Evolutionary conservation across 2,888 invertebrate species (phyloP).

Genomic region (Heteromyza rotundicornis): DNA sequence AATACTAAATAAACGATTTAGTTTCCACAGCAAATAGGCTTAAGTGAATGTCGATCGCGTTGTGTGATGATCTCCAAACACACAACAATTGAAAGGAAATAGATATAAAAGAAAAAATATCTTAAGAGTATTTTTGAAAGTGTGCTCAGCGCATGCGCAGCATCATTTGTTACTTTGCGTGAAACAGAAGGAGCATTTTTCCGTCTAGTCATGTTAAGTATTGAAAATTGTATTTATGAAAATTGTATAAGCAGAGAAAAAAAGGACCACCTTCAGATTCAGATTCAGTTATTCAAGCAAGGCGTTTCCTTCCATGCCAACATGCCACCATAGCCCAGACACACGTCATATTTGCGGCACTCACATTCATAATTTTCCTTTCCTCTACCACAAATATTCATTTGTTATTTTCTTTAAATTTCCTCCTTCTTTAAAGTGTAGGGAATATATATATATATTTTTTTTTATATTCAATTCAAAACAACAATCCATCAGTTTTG

Average conservation of each 20-base stretch:
- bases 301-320: not conserved
- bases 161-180: too few relatives aligned
- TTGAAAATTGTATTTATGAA: not conserved
- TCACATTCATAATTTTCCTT: constrained; percentile 11
- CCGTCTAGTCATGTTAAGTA: not conserved
- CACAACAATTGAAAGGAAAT: too few relatives aligned
- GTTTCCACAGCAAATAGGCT: not conserved
- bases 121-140: constrained; percentile 11
- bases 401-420: constrained; percentile 13
- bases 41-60: not conserved
- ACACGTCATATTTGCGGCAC: constrained; percentile 1
- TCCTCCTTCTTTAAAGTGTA: not conserved
- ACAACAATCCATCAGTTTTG: not conserved
- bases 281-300: not conserved
- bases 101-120: constrained; percentile 1
- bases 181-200: constrained; percentile 1
- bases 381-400: constrained; percentile 10
- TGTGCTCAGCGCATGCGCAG: constrained; percentile 25
- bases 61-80: too few relatives aligned
- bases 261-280: not conserved
- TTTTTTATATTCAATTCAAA: not conserved
- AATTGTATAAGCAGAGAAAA: too few relatives aligned
- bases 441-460: not conserved
- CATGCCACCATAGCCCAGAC: not conserved
- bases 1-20: constrained; percentile 13